Conservation (phyloP, 2,113 vertebrate genomes). For the Cettia cetti region DNA sequence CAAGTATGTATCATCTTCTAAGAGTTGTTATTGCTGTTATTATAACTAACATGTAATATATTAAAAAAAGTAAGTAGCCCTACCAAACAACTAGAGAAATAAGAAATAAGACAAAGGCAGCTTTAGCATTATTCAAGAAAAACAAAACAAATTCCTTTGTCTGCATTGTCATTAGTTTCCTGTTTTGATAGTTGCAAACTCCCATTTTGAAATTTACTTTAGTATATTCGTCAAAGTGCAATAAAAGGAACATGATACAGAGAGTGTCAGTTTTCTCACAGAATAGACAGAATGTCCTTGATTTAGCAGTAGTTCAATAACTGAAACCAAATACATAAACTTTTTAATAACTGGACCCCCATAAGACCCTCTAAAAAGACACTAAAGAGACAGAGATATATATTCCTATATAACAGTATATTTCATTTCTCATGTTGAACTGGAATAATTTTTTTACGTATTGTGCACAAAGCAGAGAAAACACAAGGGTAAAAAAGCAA, state of each 20-base stretch:
- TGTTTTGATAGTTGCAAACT: neutral
- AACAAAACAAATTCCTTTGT: neutral
- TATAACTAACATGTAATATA: neutral
- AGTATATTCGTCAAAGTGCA: neutral
- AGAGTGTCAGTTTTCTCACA: neutral
- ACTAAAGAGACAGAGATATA: constrained; percentile 5
- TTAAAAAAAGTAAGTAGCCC: neutral
- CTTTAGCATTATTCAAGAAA: neutral
- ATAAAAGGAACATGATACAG: neutral
- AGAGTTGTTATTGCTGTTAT: neutral
- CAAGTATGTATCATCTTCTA: neutral
- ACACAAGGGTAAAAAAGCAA: neutral
- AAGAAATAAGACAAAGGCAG: neutral
- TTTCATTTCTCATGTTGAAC: neutral
- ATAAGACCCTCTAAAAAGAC: neutral
- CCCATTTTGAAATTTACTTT: neutral
- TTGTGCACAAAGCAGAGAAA: neutral
- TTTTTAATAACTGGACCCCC: constrained; percentile 15
- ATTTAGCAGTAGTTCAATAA: constrained; percentile 20
- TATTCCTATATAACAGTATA: neutral
- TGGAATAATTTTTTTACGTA: neutral
- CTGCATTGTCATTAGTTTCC: neutral
- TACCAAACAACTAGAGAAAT: neutral
- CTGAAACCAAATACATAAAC: neutral
- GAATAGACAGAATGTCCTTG: neutral